phyloP scores from a whole-genome alignment of 2,888 invertebrate genomes.

The Lasioglossum calceatum region DNA sequence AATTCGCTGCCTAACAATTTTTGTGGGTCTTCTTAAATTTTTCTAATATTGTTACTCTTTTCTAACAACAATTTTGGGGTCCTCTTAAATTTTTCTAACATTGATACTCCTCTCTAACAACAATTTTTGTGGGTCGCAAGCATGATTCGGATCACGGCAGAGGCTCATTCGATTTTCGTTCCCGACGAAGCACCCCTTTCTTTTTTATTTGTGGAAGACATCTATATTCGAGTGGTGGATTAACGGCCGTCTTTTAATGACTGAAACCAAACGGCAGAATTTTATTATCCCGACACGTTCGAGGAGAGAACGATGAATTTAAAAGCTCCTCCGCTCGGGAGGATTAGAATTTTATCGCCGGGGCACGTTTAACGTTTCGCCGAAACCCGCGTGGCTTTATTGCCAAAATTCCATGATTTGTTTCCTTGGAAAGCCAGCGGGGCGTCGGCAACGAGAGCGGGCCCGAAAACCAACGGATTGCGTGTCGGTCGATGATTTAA shows the following conservation, averaged over 20 bases:
- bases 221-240: constrained; percentile 30
- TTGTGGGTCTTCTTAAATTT: too few species aligned
- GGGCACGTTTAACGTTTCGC: constrained; percentile 47
- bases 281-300: constrained; percentile 3
- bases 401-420: constrained; percentile 77
- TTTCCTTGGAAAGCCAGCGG: constrained; percentile 73
- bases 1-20: too few species aligned
- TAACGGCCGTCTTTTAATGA: constrained; percentile 18
- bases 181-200: neutral
- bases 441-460: constrained; percentile 62
- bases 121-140: neutral
- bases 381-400: constrained; percentile 72
- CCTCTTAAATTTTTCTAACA: too few species aligned
- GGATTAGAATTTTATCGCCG: constrained; percentile 47
- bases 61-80: too few species aligned
- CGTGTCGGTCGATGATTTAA: constrained; percentile 80
- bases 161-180: neutral
- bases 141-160: neutral
- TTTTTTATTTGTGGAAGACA: neutral
- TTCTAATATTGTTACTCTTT: too few species aligned
- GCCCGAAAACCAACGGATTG: constrained; percentile 70
- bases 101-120: too few species aligned
- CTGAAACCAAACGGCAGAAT: neutral
- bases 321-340: constrained; percentile 15
- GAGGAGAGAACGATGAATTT: constrained; percentile 18